Evolutionary conservation across 2,888 invertebrate species (phyloP).

Genomic region (Cephonodes hylas): DNA sequence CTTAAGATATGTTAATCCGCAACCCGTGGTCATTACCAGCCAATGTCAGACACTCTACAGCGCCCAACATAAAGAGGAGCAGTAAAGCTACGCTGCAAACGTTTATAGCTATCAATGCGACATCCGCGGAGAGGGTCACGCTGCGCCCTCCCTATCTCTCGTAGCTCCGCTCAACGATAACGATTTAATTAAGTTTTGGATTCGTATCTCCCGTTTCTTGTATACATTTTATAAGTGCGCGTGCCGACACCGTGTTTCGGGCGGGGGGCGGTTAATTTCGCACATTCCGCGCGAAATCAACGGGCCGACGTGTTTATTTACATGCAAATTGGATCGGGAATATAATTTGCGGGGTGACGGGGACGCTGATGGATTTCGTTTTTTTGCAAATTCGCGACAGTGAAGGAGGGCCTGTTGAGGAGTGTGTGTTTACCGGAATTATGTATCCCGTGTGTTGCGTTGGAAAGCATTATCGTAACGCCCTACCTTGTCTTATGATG

Average conservation of each 20-base stretch:
- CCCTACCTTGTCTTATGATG: no score
- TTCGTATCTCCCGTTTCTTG: constrained; percentile 4
- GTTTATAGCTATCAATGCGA: not conserved
- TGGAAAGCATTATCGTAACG: no score
- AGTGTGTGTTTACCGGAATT: no score
- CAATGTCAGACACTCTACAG: no score
- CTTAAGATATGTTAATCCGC: no score
- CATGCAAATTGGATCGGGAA: not conserved
- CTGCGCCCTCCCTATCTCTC: not conserved
- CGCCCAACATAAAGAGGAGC: no score
- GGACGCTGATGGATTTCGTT: no score
- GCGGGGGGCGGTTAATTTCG: not conserved
- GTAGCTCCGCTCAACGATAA: constrained; percentile 6
- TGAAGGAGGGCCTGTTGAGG: no score
- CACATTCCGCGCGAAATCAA: not conserved
- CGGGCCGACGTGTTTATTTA: not conserved
- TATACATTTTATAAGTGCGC: not conserved
- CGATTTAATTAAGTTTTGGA: constrained; percentile 16
- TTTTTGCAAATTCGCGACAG: no score
- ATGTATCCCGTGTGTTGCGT: no score
- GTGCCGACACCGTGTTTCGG: not conserved
- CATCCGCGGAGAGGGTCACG: not conserved
- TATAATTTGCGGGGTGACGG: not conserved
- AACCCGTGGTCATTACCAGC: no score
- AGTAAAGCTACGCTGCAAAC: not conserved